Percentiles rank a stretch among this genome's conserved stretches.
Conservation (phyloP, 2,888 invertebrate genomes). For the Masnerella sp. region DNA sequence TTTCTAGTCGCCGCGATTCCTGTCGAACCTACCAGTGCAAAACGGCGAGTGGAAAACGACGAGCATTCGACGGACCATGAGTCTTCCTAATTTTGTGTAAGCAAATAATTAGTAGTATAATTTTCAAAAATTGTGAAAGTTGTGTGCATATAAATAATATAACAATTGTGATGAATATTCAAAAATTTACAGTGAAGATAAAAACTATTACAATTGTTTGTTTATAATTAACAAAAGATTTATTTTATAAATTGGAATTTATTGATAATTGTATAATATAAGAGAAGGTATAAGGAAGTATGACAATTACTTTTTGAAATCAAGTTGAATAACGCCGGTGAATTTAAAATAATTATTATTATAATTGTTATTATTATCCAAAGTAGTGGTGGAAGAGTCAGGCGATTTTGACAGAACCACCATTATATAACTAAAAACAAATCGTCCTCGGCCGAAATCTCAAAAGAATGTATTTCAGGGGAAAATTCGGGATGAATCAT, state of each 20-base stretch:
- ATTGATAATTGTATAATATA: too few species aligned
- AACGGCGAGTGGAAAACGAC: conserved; percentile 47
- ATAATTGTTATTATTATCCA: neutral
- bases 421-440: conserved; percentile 24
- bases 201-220: too few species aligned
- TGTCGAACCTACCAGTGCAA: neutral
- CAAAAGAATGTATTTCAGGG: neutral
- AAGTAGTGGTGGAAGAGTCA: neutral
- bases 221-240: too few species aligned
- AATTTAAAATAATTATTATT: too few species aligned
- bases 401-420: conserved; percentile 15
- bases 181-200: too few species aligned
- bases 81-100: conserved; percentile 29
- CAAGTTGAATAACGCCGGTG: too few species aligned
- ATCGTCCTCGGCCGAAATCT: conserved; percentile 11
- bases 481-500: conserved; percentile 1
- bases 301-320: too few species aligned
- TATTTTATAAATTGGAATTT: too few species aligned
- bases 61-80: conserved; percentile 47
- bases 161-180: too few species aligned
- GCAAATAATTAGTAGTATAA: too few species aligned
- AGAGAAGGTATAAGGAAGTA: too few species aligned
- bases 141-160: neutral
- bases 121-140: neutral
- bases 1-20: conserved; percentile 50